Conservation (phyloP, 2,113 vertebrate species). For the Mormoops blainvillei region DNA sequence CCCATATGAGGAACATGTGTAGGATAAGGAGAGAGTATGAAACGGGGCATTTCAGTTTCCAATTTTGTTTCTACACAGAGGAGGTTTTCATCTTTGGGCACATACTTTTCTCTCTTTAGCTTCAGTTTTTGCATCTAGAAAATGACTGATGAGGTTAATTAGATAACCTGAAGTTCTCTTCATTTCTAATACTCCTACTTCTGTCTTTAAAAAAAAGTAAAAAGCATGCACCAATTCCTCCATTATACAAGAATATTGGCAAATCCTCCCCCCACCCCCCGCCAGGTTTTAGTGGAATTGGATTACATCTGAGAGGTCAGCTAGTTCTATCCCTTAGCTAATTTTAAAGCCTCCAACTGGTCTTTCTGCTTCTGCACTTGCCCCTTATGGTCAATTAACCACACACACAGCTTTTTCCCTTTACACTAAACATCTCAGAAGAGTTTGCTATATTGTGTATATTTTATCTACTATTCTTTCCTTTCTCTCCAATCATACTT, state of each 20-base stretch:
- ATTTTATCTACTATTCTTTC: background rate
- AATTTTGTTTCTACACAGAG: background rate
- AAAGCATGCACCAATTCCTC: background rate
- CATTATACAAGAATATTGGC: background rate
- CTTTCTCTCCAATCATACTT: background rate
- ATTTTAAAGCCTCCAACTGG: background rate
- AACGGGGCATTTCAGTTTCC: background rate
- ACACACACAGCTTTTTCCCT: background rate
- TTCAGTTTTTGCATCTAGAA: background rate
- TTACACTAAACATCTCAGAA: background rate
- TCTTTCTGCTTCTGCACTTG: constrained; percentile 2
- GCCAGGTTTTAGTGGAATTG: background rate
- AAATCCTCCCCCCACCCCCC: background rate
- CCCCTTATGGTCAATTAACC: background rate
- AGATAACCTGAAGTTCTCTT: background rate
- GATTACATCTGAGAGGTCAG: background rate
- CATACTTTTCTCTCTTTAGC: background rate
- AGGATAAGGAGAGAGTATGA: background rate
- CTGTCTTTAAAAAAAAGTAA: background rate
- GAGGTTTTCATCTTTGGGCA: background rate
- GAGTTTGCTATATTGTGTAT: background rate
- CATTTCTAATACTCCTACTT: background rate
- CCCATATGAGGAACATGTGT: background rate
- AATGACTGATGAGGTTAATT: background rate
- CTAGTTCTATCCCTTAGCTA: background rate